Percentiles rank a stretch among this genome's conserved stretches.
These are phyloP conservation scores for Heliothis peltigera DNA, from an alignment of 2,888 invertebrate species.

Conservation along the genomic window DNA sequence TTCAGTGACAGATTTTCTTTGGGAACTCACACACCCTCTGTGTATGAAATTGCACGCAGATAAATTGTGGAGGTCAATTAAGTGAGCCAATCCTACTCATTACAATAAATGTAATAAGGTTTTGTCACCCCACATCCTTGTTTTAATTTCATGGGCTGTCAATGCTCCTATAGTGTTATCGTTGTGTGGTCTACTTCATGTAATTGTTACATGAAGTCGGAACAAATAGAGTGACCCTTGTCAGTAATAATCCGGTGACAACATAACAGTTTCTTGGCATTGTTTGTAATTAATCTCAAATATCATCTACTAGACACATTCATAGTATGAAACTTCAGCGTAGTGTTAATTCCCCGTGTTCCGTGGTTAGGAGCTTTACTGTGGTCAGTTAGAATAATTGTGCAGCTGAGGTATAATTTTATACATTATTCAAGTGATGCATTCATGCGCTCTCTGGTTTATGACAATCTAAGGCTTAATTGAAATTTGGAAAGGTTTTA, in stretches of 20 bases:
- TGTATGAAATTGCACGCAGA: neutral
- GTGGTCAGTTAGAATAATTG: constrained; percentile 54
- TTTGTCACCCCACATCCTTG: neutral
- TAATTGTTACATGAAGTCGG: constrained; percentile 63
- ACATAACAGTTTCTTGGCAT: constrained; percentile 76
- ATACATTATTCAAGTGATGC: constrained; percentile 8
- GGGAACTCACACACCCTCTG: too few species aligned
- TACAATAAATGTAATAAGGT: neutral
- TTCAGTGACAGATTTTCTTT: neutral
- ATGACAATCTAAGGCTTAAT: neutral
- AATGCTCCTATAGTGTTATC: constrained; percentile 32
- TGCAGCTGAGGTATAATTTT: constrained; percentile 35
- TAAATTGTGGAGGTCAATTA: neutral
- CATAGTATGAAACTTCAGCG: constrained; percentile 49
- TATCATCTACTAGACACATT: constrained; percentile 60
- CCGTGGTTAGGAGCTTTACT: constrained; percentile 32
- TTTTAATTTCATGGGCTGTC: neutral
- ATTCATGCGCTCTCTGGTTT: constrained; percentile 19
- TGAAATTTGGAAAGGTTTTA: neutral
- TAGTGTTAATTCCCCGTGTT: constrained; percentile 55
- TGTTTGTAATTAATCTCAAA: constrained; percentile 72
- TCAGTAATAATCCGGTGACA: constrained; percentile 76
- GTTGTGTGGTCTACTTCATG: constrained; percentile 40
- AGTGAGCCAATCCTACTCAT: too few species aligned
- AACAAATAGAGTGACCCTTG: constrained; percentile 78